Conservation (phyloP, 2,113 vertebrate genomes). For the Tinamus guttatus region DNA sequence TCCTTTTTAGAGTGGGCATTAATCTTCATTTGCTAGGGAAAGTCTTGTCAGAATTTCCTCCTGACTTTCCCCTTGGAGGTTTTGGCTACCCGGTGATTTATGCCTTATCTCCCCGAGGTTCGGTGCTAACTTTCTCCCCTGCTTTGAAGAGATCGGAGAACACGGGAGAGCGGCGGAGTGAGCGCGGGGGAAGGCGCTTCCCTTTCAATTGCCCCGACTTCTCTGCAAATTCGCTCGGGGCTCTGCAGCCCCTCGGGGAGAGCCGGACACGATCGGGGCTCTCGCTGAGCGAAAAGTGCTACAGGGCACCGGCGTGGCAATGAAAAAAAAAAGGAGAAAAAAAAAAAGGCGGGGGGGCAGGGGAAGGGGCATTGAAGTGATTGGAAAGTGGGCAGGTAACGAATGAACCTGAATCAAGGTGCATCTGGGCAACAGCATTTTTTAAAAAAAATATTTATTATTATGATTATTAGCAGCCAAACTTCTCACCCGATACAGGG, state of each 20-base stretch:
- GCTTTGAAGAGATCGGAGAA: background rate
- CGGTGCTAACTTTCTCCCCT: background rate
- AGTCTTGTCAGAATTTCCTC: background rate
- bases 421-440: background rate
- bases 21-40: slow-evolving; percentile 41
- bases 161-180: background rate
- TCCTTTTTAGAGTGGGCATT: background rate
- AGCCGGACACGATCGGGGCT: background rate
- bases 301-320: background rate
- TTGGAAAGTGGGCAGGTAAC: background rate
- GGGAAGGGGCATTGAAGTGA: background rate
- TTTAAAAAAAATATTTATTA: background rate
- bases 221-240: background rate
- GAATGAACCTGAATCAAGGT: background rate
- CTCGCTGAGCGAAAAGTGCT: background rate
- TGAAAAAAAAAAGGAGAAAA: background rate
- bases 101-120: background rate
- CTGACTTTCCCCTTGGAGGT: background rate
- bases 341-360: too few relatives aligned
- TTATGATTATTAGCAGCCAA: background rate
- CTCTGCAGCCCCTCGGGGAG: background rate
- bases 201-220: background rate
- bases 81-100: background rate
- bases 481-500: background rate
- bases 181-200: background rate